Conservation (phyloP, 2,113 vertebrate genomes). For the Pteropus alecto region DNA sequence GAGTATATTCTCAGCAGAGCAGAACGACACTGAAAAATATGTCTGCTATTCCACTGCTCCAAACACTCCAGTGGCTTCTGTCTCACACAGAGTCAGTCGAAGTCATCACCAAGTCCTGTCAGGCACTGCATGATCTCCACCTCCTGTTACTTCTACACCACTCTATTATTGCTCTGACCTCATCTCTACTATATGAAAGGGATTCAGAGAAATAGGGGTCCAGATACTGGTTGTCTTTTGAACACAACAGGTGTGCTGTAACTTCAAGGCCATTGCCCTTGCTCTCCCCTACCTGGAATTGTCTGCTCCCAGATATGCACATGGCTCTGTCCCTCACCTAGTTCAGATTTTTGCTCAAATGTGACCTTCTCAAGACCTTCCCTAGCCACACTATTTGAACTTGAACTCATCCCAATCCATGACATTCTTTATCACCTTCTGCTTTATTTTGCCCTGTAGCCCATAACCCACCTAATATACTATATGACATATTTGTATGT, state of each 20-base stretch:
- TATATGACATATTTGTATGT: neutral
- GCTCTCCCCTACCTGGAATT: neutral
- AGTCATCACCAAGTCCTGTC: no score
- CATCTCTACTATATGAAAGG: neutral
- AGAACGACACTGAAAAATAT: neutral
- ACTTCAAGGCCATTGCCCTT: neutral
- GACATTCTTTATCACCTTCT: neutral
- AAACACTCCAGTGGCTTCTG: neutral
- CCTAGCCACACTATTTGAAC: neutral
- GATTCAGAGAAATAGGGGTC: neutral
- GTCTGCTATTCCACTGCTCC: neutral
- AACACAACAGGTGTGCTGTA: neutral
- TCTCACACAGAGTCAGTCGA: neutral
- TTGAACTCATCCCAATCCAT: neutral
- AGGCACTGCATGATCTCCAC: neutral
- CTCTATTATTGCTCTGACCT: neutral
- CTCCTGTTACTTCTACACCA: neutral
- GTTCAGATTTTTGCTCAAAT: neutral
- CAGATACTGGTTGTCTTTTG: neutral
- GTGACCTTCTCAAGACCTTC: neutral
- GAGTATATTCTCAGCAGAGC: neutral
- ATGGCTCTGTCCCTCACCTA: neutral
- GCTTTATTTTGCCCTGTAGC: neutral
- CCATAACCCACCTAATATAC: neutral
- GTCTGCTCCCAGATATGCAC: neutral